Conservation (phyloP, 2,113 vertebrate genomes). For the Ophthalmolycus amberensis region DNA sequence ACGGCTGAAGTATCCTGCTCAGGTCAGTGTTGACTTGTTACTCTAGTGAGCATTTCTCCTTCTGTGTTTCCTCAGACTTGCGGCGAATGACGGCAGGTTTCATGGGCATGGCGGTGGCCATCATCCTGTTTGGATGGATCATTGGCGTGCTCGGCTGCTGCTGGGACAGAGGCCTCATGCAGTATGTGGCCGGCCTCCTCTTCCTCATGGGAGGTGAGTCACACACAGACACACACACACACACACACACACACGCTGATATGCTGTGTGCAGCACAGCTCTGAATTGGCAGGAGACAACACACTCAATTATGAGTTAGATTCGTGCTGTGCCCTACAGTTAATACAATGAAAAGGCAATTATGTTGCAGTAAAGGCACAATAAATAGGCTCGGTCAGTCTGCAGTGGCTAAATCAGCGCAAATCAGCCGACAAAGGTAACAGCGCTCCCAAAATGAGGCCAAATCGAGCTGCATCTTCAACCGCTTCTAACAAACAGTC, state of each 20-base stretch:
- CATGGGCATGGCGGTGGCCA: slow-evolving; percentile 99
- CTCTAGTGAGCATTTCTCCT: background rate
- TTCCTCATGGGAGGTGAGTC: slow-evolving; percentile 99
- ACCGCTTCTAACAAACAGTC: background rate
- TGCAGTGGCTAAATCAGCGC: slow-evolving; percentile 60
- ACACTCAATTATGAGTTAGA: slow-evolving; percentile 73
- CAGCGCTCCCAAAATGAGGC: slow-evolving; percentile 30
- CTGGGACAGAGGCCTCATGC: slow-evolving; percentile 98
- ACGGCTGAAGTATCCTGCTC: background rate
- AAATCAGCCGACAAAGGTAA: slow-evolving; percentile 41
- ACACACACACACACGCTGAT: slow-evolving; percentile 8
- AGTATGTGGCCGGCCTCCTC: slow-evolving; percentile 97
- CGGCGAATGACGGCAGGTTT: slow-evolving; percentile 98
- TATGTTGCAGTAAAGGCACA: slow-evolving; percentile 70
- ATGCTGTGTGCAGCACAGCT: slow-evolving; percentile 11
- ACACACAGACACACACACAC: background rate
- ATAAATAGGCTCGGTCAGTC: slow-evolving; percentile 64
- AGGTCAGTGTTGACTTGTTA: background rate
- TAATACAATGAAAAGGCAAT: slow-evolving; percentile 76
- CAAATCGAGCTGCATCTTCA: slow-evolving; percentile 20
- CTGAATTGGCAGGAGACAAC: slow-evolving; percentile 41
- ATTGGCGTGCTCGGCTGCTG: slow-evolving; percentile 96
- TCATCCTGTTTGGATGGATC: slow-evolving; percentile 98
- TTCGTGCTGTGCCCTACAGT: slow-evolving; percentile 66
- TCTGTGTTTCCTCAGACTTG: slow-evolving; percentile 85